Conservation (phyloP, 2,888 invertebrate species). For the Scotopteryx bipunctaria region DNA sequence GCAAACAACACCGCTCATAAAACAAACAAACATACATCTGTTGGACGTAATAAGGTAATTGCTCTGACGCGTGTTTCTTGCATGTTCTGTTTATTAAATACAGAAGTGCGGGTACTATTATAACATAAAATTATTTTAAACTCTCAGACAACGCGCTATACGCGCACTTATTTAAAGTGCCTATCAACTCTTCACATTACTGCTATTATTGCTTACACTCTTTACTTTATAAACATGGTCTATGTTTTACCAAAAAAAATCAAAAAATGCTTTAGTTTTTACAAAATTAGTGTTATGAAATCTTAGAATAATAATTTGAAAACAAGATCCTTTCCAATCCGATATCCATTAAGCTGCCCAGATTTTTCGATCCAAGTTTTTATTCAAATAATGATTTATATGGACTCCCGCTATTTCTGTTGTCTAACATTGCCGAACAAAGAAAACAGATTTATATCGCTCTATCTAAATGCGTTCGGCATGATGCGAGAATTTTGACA, state of each 20-base stretch:
- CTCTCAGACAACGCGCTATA: too few species aligned
- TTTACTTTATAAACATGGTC: too few species aligned
- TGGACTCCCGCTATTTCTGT: conserved; percentile 81
- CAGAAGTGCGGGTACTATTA: conserved; percentile 15
- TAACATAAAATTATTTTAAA: not conserved
- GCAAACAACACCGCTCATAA: conserved; percentile 53
- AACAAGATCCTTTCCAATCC: conserved; percentile 8
- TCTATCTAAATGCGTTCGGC: conserved; percentile 73
- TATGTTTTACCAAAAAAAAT: too few species aligned
- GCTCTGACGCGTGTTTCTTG: conserved; percentile 52
- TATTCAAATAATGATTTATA: conserved; percentile 66
- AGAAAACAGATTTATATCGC: conserved; percentile 70
- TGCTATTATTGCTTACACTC: too few species aligned
- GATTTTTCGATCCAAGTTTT: conserved; percentile 29
- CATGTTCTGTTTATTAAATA: conserved; percentile 32
- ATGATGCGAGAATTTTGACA: conserved; percentile 83
- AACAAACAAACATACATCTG: conserved; percentile 30
- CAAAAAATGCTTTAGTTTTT: too few species aligned
- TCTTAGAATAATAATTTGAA: too few species aligned
- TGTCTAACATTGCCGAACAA: conserved; percentile 74
- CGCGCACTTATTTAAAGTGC: too few species aligned
- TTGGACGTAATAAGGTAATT: conserved; percentile 54
- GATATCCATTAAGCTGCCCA: conserved; percentile 20
- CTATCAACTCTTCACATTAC: too few species aligned
- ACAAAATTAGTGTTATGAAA: too few species aligned